phyloP scores from a whole-genome alignment of 2,888 invertebrate genomes.

The Nemapogon koenigi region DNA sequence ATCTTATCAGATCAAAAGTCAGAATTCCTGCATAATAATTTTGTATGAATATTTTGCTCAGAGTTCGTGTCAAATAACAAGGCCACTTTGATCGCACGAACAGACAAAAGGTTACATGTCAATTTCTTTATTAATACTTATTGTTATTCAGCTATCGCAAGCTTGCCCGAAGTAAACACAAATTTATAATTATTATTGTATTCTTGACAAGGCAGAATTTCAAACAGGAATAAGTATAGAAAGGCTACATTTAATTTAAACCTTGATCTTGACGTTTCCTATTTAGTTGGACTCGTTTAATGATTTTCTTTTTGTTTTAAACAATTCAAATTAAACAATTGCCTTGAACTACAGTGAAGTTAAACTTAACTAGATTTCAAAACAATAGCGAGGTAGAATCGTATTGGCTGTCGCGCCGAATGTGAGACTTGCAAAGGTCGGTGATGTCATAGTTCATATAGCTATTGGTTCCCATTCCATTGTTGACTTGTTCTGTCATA shows the following conservation, averaged over 20 bases:
- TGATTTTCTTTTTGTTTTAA: too few relatives aligned
- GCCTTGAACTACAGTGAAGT: constrained; percentile 1
- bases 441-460: constrained; percentile 49
- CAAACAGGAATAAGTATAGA: too few relatives aligned
- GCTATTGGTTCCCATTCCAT: constrained; percentile 34
- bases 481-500: constrained; percentile 31
- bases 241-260: too few relatives aligned
- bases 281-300: too few relatives aligned
- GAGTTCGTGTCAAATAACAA: constrained; percentile 28
- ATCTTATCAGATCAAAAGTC: too few relatives aligned
- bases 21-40: too few relatives aligned
- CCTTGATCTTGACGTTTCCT: too few relatives aligned
- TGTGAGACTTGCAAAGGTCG: constrained; percentile 24
- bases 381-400: not conserved
- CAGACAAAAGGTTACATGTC: constrained; percentile 24
- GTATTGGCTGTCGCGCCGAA: constrained; percentile 16
- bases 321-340: too few relatives aligned
- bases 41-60: too few relatives aligned
- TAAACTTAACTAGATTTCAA: too few relatives aligned
- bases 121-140: constrained; percentile 14
- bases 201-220: too few relatives aligned
- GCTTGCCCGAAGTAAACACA: not conserved
- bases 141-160: constrained; percentile 1
- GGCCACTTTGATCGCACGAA: constrained; percentile 17
- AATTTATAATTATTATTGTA: too few relatives aligned